These are phyloP conservation scores for Lasioglossum figueresi DNA, from an alignment of 2,888 invertebrate species.

Conservation along the genomic window DNA sequence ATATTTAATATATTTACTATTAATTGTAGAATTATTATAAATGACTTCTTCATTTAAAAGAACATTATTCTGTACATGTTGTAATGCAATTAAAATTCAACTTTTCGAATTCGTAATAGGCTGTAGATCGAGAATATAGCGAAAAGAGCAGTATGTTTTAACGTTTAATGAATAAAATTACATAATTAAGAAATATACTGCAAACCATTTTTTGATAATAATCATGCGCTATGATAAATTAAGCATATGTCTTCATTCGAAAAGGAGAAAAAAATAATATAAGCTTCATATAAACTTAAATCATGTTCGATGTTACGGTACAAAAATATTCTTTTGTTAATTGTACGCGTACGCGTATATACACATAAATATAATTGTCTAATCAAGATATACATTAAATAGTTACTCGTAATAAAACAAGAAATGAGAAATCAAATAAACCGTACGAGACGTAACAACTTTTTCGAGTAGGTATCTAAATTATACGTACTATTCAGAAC, in stretches of 20 bases:
- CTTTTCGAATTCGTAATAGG: constrained; percentile 31
- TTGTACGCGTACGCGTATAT: constrained; percentile 19
- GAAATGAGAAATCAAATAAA: constrained; percentile 25
- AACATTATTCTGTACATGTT: constrained; percentile 25
- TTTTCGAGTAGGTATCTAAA: constrained; percentile 27
- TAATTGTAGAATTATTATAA: constrained; percentile 49
- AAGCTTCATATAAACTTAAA: constrained; percentile 21
- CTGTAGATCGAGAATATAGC: constrained; percentile 30
- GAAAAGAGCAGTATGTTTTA: constrained; percentile 46
- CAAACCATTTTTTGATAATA: constrained; percentile 50
- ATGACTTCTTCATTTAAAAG: constrained; percentile 26
- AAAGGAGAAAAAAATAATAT: background rate
- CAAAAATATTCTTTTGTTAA: constrained; percentile 23
- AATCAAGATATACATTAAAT: constrained; percentile 18
- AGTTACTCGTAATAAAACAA: constrained; percentile 25
- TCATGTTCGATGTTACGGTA: constrained; percentile 15
- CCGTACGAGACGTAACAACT: constrained; percentile 38
- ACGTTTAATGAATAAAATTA: constrained; percentile 53
- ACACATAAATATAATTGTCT: constrained; percentile 12
- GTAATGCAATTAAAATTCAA: constrained; percentile 26
- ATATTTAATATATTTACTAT: constrained; percentile 54
- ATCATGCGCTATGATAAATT: constrained; percentile 21
- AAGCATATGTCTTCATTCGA: constrained; percentile 1
- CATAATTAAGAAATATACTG: constrained; percentile 26
- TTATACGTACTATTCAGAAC: constrained; percentile 48